phyloP scores from a whole-genome alignment of 2,888 invertebrate species.

The Aphidoletes aphidimyza region DNA sequence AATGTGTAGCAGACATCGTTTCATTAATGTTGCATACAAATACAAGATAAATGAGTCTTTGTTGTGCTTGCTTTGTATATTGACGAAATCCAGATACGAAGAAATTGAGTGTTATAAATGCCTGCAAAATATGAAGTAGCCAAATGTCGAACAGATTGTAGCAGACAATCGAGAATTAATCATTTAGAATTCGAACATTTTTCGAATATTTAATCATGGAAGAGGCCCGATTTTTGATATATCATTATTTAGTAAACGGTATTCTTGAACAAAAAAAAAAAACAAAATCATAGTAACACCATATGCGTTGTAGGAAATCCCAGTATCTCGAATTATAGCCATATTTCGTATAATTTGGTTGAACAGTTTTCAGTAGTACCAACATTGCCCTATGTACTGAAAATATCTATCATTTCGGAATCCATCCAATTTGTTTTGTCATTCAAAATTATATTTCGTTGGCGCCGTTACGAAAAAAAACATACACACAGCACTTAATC shows the following conservation, averaged over 20 bases:
- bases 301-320: background rate
- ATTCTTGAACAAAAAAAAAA: background rate
- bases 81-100: background rate
- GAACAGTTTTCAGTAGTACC: background rate
- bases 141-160: conserved; percentile 52
- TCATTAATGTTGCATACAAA: conserved; percentile 48
- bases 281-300: background rate
- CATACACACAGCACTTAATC: background rate
- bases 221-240: background rate
- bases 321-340: background rate
- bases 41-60: conserved; percentile 47
- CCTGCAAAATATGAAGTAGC: conserved; percentile 41
- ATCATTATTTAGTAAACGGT: background rate
- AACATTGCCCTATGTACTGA: too few relatives aligned
- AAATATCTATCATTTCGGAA: background rate
- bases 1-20: conserved; percentile 43
- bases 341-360: background rate
- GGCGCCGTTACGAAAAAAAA: background rate
- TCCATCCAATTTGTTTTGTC: conserved; percentile 27
- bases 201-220: background rate
- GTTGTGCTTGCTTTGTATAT: conserved; percentile 24
- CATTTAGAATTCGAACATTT: background rate
- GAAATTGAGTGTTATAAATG: background rate
- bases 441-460: background rate
- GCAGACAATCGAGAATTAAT: conserved; percentile 36